Evolutionary conservation across 2,888 invertebrate genomes (phyloP), one percentile per base, ranked within the genome.

Genomic region (Melitaea athalia): DNA sequence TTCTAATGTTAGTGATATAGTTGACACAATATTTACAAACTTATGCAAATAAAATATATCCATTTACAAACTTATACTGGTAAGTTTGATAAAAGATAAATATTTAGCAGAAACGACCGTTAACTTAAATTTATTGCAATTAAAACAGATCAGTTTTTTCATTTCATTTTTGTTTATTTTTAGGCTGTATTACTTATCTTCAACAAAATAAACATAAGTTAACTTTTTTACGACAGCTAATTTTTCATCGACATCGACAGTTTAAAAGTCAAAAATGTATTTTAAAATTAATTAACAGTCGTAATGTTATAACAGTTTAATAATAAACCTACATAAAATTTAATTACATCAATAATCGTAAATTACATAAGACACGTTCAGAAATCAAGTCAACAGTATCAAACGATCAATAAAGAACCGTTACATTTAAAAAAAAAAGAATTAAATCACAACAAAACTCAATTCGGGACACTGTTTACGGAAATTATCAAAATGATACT

Each of bases 381-480:
- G 17, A 55, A 45, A 59, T 50, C 31, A 24, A 49, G 17, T 49
- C 49, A 42, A 59, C 17, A 50, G 24, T 38, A 50, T 50, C 38
- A 59, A 50, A 59, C 50, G 24, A 63, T 24, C 38, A 31, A 42
- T 33, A 50, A 63, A 53, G 55, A 14, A 33, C 38, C 33, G 52
- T 52, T 33, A 62, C 33, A 42, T 50, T n/a, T 6, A 14, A 33
- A 55, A 33, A 33, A 31, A 31, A 38, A 33, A 66, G 60, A 45
- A 50, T 17, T 53, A 53, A 66, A 53, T 60, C 52, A 60, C 59
- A 52, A 52, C 31, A 38, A 66, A 66, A 60, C 52, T 60, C 52
- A 45, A 66, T 61, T 47, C 45, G 31, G 45, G 24, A 60, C 53
- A 14, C 42, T 50, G 33, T 14, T 66, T 66, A 53, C 53, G 15